Base-by-base conservation (phyloP, 2,113 vertebrate genomes). In the Bubalus kerabau region DNA sequence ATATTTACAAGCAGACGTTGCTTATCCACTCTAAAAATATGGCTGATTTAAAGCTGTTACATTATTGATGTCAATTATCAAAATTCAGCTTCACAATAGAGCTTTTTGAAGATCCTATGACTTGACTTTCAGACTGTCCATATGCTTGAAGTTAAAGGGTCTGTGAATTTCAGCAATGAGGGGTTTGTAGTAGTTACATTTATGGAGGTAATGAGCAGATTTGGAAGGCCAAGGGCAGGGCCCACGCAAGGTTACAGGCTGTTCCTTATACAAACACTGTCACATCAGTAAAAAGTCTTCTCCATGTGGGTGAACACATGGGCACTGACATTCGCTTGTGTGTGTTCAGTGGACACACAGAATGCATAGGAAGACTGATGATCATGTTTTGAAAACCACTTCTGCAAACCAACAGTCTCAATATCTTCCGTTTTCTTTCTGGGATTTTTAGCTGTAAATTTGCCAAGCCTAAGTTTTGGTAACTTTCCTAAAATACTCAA, bases 1-100 rank as follows among this genome's bases (percentile, higher is more conserved):
- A 83, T 99, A 99, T 99, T 99, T 99, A 99, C 98, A 99, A 98
- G 98, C 98, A 99, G 98, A 96, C 98, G 97, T 96, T 74, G 86
- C 95, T 98, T 98, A 98, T 92, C 96, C 96, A 97, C 96, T 96
- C 98, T 98, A 97, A 98, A 98, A 98, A 98, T 67, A 87, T 56
- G 96, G 74, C 78, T 98, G 98, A 98, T 99, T 99, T 98, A 98
- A 98, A 95, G 88, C 96, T 98, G 94, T 88, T 98, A 78, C 86
- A 78, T 98, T 99, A 99, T 97, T 98, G 98, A 94, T 98, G 97
- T 99, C 98, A 98, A 97, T 98, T 98, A 98, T 95, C 89, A 97
- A 98, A 98, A 97, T 97, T 97, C 98, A 98, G 94, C 87, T 59
- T 96, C 96, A 98, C 95, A 97, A 91, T 13, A 95, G 90, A 98